Evolutionary conservation across 2,797 vertebrate species (phyloP), one percentile per base, ranked within the genome.

Genomic region (Artibeus jamaicensis): DNA sequence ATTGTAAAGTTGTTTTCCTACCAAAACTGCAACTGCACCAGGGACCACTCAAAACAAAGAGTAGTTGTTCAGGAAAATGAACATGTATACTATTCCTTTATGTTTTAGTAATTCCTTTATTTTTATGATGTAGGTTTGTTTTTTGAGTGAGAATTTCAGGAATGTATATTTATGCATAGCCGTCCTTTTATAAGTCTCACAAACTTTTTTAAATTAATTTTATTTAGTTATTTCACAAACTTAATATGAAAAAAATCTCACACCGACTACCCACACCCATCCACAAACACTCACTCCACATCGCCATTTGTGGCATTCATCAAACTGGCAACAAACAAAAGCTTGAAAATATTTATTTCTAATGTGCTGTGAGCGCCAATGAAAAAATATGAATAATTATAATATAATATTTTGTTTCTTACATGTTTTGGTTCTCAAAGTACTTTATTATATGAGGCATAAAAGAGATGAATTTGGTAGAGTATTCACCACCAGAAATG

Each of bases 1-100:
- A 93, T 73, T 83, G 94, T 74, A 95, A 89, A 82, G 68, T 59
- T 42, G 50, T 76, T 67, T 78, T 84, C 29, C 19, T 50, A 70
- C 24, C 62, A 24, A 65, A 91, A 95, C 11, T 83, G 29, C 62
- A 86, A 79, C 62, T 68, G 90, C 44, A 71, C 3, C 85, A 44
- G 46, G 78, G 18, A 65, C 22, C 65, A 71, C 12, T n/a, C 59
- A 46, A 86, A 89, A 94, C 22, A 81, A 32, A 92, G 55, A 76
- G 0, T 88, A 34, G 1, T 96, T 89, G 62, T 89, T 42, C 0
- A 0, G 22, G 67, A 94, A 95, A 94, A 53, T 2, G 14, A 53
- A 70, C 22, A 29, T 50, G 70, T 55, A 62, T 19, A 50, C n/a
- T 26, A 1, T 4, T 88, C 78, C 8, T 91, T 95, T 32, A 0